phyloP scores from a whole-genome alignment of 2,888 invertebrate genomes.

The Bursaphelenchus okinawaensis region DNA sequence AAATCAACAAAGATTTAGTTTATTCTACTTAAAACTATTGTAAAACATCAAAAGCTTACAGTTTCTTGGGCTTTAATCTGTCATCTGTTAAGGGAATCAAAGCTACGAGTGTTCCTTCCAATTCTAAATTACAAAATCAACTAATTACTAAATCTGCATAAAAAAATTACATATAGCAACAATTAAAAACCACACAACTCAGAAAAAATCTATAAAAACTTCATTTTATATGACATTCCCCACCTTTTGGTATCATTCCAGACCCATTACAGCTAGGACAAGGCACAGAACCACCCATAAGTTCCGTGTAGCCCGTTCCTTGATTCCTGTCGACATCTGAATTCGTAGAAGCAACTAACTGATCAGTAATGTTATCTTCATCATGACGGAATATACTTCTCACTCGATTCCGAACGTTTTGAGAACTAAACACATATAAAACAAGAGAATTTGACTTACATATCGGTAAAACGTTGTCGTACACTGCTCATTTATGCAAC shows the following conservation, averaged over 20 bases:
- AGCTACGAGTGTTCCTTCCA: slow-evolving; percentile 49
- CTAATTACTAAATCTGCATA: slow-evolving; percentile 13
- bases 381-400: not conserved
- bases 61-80: slow-evolving; percentile 49
- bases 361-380: slow-evolving; percentile 6
- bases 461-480: too few relatives aligned
- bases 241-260: slow-evolving; percentile 60
- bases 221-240: too few relatives aligned
- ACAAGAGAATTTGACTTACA: too few relatives aligned
- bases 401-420: not conserved
- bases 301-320: slow-evolving; percentile 55
- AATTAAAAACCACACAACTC: too few relatives aligned
- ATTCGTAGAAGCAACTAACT: not conserved
- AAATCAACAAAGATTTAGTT: not conserved
- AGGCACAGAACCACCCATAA: slow-evolving; percentile 59
- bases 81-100: slow-evolving; percentile 51
- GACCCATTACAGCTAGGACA: slow-evolving; percentile 60
- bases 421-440: not conserved
- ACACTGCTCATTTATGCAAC: too few relatives aligned
- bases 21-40: not conserved
- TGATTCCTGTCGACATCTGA: slow-evolving; percentile 1
- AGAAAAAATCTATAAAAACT: too few relatives aligned
- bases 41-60: too few relatives aligned
- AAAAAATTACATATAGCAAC: not conserved
- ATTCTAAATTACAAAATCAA: slow-evolving; percentile 28